Evolutionary conservation across 1,140 invertebrate genomes (phyloP).

Genomic region (Parasteatoda tepidariorum): DNA sequence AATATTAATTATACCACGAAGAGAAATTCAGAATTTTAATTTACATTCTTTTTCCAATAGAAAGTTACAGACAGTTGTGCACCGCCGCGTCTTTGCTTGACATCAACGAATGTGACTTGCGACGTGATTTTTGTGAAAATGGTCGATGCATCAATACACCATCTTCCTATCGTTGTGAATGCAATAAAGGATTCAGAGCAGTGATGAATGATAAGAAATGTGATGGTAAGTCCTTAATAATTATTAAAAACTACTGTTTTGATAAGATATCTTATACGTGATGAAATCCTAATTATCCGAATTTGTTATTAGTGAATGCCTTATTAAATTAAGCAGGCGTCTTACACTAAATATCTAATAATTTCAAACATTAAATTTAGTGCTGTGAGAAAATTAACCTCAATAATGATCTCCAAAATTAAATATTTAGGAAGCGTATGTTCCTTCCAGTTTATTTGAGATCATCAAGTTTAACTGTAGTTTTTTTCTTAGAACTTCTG

Average conservation of each 20-base stretch:
- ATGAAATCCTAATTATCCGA: background rate
- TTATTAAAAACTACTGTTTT: conserved; percentile 76
- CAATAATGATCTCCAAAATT: no score
- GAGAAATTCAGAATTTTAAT: no score
- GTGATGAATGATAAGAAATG: conserved; percentile 78
- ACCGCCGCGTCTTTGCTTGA: conserved; percentile 41
- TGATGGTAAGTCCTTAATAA: conserved; percentile 73
- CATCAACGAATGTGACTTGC: conserved; percentile 82
- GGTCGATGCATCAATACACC: conserved; percentile 87
- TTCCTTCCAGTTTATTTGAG: no score
- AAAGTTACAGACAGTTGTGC: conserved; percentile 67
- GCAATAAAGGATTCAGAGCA: conserved; percentile 85
- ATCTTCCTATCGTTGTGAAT: conserved; percentile 87
- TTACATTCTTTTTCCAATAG: conserved; percentile 63
- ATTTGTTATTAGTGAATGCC: background rate
- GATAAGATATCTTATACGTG: background rate
- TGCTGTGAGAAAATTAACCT: no score
- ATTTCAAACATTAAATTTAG: no score
- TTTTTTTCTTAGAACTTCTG: no score
- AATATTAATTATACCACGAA: no score
- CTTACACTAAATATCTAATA: no score
- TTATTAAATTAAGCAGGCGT: no score
- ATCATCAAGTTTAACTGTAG: no score
- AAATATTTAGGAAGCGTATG: no score
- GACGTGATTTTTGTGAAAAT: conserved; percentile 66